Base-by-base conservation (phyloP, 2,113 vertebrate genomes). In the Hepsetus odoe region DNA sequence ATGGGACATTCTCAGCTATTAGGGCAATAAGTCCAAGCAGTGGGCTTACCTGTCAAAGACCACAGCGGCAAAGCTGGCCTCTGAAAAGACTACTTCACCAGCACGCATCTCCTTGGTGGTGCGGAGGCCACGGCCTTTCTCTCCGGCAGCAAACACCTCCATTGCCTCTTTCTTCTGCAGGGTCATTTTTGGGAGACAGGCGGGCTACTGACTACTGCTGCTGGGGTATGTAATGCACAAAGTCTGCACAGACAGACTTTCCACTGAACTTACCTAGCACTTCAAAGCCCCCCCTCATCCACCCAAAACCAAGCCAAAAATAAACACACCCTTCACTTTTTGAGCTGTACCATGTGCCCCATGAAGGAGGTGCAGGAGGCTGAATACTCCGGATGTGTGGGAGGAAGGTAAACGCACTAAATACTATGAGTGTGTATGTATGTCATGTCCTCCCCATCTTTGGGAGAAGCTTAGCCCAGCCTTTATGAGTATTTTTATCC, bases 41-140 rank as follows among this genome's bases (percentile, higher is more conserved):
- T 28, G 28, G 18, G 13, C 84, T 88, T 92, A 99, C 98, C 96
- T 98, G 93, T 99, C 95, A 33, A 96, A 98, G 71, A 99, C 98
- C 71, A 98, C 97, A 0, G 98, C 98, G 0, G 97, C 89, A 1
- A 95, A 99, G 56, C 95, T 93, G 73, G 95, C 88, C 83, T 99
- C 97, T 0, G 96, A 91, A 5, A 99, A 98, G 87, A 99, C 92
- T 80, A 98, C 91, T 2, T 98, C 97, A 0, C 96, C 95, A 0
- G 94, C 85, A 40, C 84, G 88, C 74, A 96, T 91, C 28, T 96
- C 95, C 81, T 92, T 96, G 13, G 86, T 88, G 9, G 95, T 91
- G 86, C 92, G 95, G 74, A 99, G 91, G n/a, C 96, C 97, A 10
- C 96, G 90, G 82, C 98, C 98, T 87, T 97, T 99, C 84, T 89